Evolutionary conservation across 2,888 invertebrate species (phyloP), one percentile per base, ranked within the genome.

Genomic region (Blastobasis lacticolella): DNA sequence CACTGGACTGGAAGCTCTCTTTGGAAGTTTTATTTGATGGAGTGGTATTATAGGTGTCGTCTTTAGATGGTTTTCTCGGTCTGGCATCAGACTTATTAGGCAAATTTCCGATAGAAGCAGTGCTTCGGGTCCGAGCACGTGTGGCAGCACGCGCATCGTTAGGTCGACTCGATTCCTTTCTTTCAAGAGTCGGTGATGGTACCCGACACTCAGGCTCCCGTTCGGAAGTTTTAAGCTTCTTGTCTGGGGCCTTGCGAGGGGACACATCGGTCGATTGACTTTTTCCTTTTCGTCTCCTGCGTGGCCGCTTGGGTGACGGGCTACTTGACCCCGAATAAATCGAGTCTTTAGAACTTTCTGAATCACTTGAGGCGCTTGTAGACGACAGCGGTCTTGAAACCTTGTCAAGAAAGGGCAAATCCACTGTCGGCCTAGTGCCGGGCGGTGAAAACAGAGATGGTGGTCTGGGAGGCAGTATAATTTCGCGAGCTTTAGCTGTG

Each of bases 171-270:
- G 91, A 81, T 93, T 94, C 92, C 91, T 92, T 92, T 94, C 94
- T 90, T 90, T 93, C 90, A 94, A 85, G 77, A 93, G 90, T 73
- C 90, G 92, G 89, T 89, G 92, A 89, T 90, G 91, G 89, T 90
- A 91, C 90, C 90, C 91, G 89, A 83, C 88, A 90, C 90, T 91
- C 92, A 90, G 91, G 90, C 90, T 91, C 90, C 92, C 91, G 91
- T 90, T 93, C 93, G 92, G 93, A 92, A 92, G 92, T 92, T 93
- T 93, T 93, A 92, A 92, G 92, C 92, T 93, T 93, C 93, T 92
- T 93, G 86, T 92, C 92, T 78, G 92, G 92, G 90, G 92, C 90
- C 91, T 91, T 92, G 81, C 90, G 90, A 60, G 78, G 77, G 73
- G 79, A 73, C 57, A 72, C 65, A 71, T 84, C 84, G 49, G 65